Evolutionary conservation across 2,888 invertebrate genomes (phyloP), one percentile per base, ranked within the genome.

Genomic region (Drosophila maculinotata): DNA sequence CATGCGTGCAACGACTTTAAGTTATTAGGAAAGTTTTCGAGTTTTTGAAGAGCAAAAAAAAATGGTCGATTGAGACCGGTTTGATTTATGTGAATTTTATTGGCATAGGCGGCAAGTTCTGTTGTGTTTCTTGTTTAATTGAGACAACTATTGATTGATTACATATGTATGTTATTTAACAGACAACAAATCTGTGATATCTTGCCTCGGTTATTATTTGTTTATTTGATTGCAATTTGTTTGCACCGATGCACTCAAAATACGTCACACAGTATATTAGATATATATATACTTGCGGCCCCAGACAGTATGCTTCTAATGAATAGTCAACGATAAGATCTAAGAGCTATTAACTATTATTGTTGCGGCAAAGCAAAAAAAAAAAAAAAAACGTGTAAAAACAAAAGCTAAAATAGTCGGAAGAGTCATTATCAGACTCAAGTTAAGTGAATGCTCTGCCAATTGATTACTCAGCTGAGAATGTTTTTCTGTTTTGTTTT

Each of bases 271-370:
- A 23, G 0, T 9, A 8, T 30, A n/a, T n/a, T 4, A n/a, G 6
- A n/a, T n/a, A 12, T 17, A 28, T 8, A 48, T 25, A 35, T 48
- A 69, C 51, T 66, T 60, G 28, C 31, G 15, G 26, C 35, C 26
- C 12, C 44, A 65, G 56, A 65, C 82, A 33, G 53, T 14, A 39
- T 33, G 49, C 36, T 78, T 47, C 47, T 58, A 59, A 64, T 42
- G 51, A 66, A 69, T 53, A 33, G 44, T 53, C 15, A 51, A 53
- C 76, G 75, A 78, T 78, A 78, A 84, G 79, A 78, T 51, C 52
- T 51, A 36, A 35, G 8, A 7, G 31, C n/a, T 4, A 9, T 41
- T 20, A 9, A 10, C 1, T 26, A 12, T 57, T 36, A n/a, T 59
- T 44, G 5, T 17, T 44, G 25, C n/a, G 52, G 9, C 23, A 30